phyloP scores from a whole-genome alignment of 2,113 vertebrate species.

The Pithys albifrons region DNA sequence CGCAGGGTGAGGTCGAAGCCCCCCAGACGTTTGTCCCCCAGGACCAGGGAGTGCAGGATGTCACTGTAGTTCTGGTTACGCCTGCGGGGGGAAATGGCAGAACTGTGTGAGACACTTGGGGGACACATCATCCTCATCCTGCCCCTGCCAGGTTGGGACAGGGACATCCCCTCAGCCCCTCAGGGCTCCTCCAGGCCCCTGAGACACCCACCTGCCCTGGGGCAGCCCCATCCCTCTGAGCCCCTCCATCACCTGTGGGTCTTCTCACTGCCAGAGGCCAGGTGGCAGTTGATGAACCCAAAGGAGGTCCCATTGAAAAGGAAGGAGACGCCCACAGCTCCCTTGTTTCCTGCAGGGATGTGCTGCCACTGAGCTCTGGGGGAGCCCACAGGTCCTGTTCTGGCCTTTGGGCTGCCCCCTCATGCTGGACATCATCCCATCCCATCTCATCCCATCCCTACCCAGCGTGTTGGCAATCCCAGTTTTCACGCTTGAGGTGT shows the following conservation, averaged over 20 bases:
- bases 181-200: not conserved
- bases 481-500: conserved; percentile 85
- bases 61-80: conserved; percentile 73
- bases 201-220: not conserved
- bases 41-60: conserved; percentile 59
- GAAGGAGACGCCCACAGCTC: conserved; percentile 85
- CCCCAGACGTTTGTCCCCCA: conserved; percentile 61
- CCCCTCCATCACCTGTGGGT: conserved; percentile 76
- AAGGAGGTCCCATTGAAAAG: conserved; percentile 84
- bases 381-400: accelerated
- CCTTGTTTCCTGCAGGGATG: conserved; percentile 81
- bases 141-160: not conserved
- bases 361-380: not conserved
- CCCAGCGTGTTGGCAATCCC: conserved; percentile 87
- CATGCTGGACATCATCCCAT: not conserved
- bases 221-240: not conserved
- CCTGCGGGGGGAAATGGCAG: not conserved
- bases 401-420: not conserved
- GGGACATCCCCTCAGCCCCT: not conserved
- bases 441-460: conserved; percentile 3
- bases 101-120: accelerated
- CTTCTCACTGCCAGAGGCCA: conserved; percentile 87
- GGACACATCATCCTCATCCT: not conserved
- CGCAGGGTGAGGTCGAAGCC: conserved; percentile 66
- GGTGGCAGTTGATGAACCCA: conserved; percentile 88